Conservation (phyloP, 2,888 invertebrate genomes). For the Prostheceraeus crozeri region DNA sequence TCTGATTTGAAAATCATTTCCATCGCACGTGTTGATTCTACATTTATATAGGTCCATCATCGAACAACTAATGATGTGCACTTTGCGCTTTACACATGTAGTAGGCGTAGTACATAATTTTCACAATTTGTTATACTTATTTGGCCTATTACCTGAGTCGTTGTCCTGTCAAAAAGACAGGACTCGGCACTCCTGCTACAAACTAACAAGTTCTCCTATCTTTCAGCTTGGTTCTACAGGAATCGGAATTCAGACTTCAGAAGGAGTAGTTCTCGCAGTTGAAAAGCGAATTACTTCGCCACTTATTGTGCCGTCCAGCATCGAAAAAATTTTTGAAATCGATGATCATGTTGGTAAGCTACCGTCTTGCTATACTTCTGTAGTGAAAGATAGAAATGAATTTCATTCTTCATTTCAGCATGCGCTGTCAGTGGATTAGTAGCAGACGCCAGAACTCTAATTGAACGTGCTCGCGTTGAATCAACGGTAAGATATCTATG, state of each 20-base stretch:
- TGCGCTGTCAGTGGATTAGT: slow-evolving; percentile 94
- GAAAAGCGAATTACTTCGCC: slow-evolving; percentile 95
- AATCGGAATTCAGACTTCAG: slow-evolving; percentile 87
- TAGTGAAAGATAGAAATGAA: neutral
- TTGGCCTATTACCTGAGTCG: too few relatives aligned
- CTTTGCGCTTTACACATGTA: too few relatives aligned
- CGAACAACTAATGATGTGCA: too few relatives aligned
- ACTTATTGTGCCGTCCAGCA: slow-evolving; percentile 88
- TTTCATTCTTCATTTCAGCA: slow-evolving; percentile 57
- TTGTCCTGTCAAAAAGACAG: too few relatives aligned
- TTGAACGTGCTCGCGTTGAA: slow-evolving; percentile 87
- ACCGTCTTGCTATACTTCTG: neutral
- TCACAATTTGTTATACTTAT: too few relatives aligned
- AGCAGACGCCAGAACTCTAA: slow-evolving; percentile 89
- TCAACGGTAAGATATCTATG: too few relatives aligned
- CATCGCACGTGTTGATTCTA: too few relatives aligned
- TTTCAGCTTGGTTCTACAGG: slow-evolving; percentile 82
- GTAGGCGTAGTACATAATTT: too few relatives aligned
- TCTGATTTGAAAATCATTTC: too few relatives aligned
- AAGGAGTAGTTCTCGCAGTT: slow-evolving; percentile 92
- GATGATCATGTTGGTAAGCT: slow-evolving; percentile 78
- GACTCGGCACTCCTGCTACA: too few relatives aligned
- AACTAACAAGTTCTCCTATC: slow-evolving; percentile 1
- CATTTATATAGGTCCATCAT: too few relatives aligned
- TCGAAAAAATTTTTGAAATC: slow-evolving; percentile 96